Evolutionary conservation across 2,113 vertebrate species (phyloP).

Genomic region (Colossoma macropomum): DNA sequence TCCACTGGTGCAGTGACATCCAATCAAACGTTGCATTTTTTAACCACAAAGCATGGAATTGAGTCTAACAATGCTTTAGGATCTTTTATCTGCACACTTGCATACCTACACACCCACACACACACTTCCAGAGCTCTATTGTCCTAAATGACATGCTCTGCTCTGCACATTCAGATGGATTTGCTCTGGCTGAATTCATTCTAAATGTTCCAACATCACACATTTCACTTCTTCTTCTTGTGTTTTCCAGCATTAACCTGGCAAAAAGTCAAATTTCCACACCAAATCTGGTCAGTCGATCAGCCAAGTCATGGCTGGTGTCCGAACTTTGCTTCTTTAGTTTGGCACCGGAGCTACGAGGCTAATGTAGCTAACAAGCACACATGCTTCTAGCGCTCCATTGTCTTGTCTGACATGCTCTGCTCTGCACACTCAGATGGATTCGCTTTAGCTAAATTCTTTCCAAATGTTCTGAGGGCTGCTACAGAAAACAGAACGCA

Average conservation of each 20-base stretch:
- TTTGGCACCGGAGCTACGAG: background rate
- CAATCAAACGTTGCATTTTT: background rate
- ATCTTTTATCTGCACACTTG: background rate
- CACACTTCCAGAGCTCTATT: background rate
- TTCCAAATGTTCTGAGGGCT: conserved; percentile 28
- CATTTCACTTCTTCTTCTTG: background rate
- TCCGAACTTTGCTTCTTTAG: background rate
- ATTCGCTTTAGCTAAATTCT: conserved; percentile 27
- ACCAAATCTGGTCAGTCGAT: background rate
- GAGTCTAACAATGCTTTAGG: background rate
- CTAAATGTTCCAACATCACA: background rate
- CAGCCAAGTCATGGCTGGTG: background rate
- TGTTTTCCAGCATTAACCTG: background rate
- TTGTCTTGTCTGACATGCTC: conserved; percentile 35
- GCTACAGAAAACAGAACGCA: conserved; percentile 2
- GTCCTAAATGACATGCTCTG: conserved; percentile 26
- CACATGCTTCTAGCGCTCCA: background rate
- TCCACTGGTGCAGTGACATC: background rate
- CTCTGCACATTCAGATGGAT: conserved; percentile 3
- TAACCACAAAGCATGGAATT: conserved; percentile 16
- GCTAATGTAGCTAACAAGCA: background rate
- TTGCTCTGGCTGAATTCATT: conserved; percentile 2
- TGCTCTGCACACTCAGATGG: conserved; percentile 10
- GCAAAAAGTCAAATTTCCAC: background rate
- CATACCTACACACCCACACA: conserved; percentile 2